A percentile compares a stretch with the other conserved stretches of the same genome.
phyloP scores from a whole-genome alignment of 2,888 invertebrate genomes.

The Didymodactylos carnosus region DNA sequence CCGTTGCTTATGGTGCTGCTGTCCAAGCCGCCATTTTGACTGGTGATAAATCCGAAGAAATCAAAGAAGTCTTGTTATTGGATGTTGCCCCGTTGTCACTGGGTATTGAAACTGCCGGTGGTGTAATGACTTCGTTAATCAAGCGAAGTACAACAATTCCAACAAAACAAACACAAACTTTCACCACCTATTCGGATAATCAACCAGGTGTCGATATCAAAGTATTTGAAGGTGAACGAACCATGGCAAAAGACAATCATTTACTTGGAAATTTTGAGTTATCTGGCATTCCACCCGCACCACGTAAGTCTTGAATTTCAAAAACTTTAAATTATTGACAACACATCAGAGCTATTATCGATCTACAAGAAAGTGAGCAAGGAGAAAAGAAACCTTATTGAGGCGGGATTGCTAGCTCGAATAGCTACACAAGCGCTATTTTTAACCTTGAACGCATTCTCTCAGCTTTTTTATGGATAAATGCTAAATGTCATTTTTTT shows the following conservation, averaged over 20 bases:
- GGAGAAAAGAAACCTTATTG: too few species aligned
- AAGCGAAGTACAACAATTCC: constrained; percentile 92
- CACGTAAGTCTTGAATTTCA: too few species aligned
- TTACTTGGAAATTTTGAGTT: constrained; percentile 86
- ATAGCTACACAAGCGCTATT: too few species aligned
- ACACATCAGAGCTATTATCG: too few species aligned
- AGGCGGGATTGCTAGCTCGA: too few species aligned
- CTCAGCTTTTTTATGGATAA: too few species aligned
- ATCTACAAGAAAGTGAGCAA: too few species aligned
- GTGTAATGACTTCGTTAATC: constrained; percentile 84
- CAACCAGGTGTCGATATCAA: constrained; percentile 76
- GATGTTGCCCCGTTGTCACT: constrained; percentile 44
- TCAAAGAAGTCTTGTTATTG: constrained; percentile 33
- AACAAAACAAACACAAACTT: constrained; percentile 82
- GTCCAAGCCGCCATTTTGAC: constrained; percentile 65
- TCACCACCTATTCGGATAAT: constrained; percentile 90
- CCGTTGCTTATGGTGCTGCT: constrained; percentile 41
- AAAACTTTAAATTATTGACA: too few species aligned
- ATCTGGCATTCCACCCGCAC: constrained; percentile 76
- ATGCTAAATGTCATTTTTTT: too few species aligned
- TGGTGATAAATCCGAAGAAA: constrained; percentile 34
- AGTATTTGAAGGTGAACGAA: constrained; percentile 34
- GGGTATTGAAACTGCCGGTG: constrained; percentile 73
- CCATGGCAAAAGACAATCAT: constrained; percentile 40
- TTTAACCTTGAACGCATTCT: too few species aligned